phyloP scores from a whole-genome alignment of 92 coral and sea anemone species.

The Paragorgia papillata region DNA sequence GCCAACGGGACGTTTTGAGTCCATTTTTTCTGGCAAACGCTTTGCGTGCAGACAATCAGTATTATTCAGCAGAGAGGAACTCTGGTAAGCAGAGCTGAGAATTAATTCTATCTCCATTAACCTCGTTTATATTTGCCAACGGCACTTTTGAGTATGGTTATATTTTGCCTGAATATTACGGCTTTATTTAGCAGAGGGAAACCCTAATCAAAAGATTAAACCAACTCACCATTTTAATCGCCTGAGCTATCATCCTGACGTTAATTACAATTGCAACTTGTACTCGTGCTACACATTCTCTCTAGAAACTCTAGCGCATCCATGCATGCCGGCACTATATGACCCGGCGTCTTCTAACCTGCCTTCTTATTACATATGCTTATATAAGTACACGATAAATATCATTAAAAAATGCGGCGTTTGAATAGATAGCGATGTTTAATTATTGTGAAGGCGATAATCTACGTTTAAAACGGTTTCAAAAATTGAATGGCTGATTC shows the following conservation, averaged over 20 bases:
- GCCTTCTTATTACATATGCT: neutral
- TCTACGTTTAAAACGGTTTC: slow-evolving; percentile 3
- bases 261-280: too few species aligned
- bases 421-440: neutral
- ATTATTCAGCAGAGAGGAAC: too few species aligned
- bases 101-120: too few species aligned
- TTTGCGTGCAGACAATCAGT: too few species aligned
- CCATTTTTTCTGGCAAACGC: too few species aligned
- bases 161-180: too few species aligned
- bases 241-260: neutral
- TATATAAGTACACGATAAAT: neutral
- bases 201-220: neutral
- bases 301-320: neutral
- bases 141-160: too few species aligned
- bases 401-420: neutral
- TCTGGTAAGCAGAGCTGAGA: too few species aligned
- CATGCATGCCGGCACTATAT: neutral
- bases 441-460: slow-evolving; percentile 32
- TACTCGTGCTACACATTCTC: neutral
- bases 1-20: too few species aligned
- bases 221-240: neutral
- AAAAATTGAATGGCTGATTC: slow-evolving; percentile 26
- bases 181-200: too few species aligned
- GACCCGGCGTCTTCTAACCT: too few species aligned
- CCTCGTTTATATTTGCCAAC: too few species aligned